phyloP scores from a whole-genome alignment of 2,888 invertebrate genomes.

The Helobdella robusta region DNA sequence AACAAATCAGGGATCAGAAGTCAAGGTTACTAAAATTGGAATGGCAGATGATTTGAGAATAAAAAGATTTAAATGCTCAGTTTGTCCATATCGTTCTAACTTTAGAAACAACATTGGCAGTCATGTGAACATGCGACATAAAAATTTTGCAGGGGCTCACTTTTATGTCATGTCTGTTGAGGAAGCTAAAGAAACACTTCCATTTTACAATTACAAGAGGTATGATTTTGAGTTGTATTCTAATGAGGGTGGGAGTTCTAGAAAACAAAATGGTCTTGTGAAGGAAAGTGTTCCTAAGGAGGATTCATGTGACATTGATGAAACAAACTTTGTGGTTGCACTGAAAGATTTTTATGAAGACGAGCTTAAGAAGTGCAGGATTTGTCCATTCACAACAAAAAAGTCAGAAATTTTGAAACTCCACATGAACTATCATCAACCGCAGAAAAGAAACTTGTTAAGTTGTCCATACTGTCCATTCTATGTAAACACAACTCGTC shows the following conservation, averaged over 20 bases:
- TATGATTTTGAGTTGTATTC: background rate
- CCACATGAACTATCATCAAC: constrained; percentile 63
- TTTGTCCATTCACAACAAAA: constrained; percentile 57
- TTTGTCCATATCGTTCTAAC: constrained; percentile 60
- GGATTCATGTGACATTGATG: background rate
- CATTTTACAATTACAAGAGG: constrained; percentile 35
- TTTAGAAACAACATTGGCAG: constrained; percentile 95
- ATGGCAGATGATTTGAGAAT: constrained; percentile 24
- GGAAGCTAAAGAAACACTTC: constrained; percentile 33
- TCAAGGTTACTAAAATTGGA: too few relatives aligned
- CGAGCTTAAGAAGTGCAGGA: constrained; percentile 16
- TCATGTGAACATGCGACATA: constrained; percentile 63
- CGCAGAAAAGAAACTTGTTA: constrained; percentile 60
- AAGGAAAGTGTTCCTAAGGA: background rate
- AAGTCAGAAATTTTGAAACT: constrained; percentile 43
- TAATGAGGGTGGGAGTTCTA: background rate
- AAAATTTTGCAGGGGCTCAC: constrained; percentile 2
- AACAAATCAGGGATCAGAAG: background rate
- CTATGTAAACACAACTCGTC: constrained; percentile 56
- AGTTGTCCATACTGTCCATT: constrained; percentile 73
- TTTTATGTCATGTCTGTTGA: constrained; percentile 13
- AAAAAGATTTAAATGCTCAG: constrained; percentile 32
- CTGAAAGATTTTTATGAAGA: background rate
- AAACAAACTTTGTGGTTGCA: background rate
- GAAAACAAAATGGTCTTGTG: too few relatives aligned